phyloP scores from a whole-genome alignment of 1,140 invertebrate species.

The Sesamia nonagrioides region DNA sequence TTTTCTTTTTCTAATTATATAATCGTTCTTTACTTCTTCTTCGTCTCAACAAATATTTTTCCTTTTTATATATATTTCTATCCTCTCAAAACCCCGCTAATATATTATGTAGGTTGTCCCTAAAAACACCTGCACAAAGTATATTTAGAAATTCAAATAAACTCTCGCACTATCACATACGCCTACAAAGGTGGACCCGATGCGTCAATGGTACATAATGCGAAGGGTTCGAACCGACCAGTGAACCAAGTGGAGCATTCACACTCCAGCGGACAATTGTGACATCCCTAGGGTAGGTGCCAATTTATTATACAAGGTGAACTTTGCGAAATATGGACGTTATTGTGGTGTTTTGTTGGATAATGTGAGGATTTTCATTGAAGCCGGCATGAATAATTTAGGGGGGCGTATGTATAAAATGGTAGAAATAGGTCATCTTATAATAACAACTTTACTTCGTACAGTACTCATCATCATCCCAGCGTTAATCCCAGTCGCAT shows the following conservation, averaged over 20 bases:
- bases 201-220: conserved; percentile 24
- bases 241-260: conserved; percentile 29
- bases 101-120: too few relatives aligned
- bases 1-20: too few relatives aligned
- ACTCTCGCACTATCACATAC: neutral
- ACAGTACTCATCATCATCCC: too few relatives aligned
- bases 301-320: conserved; percentile 8
- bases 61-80: too few relatives aligned
- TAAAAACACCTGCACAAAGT: neutral
- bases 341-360: neutral
- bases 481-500: too few relatives aligned
- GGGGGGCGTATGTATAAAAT: too few relatives aligned
- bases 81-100: too few relatives aligned
- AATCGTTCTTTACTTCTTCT: too few relatives aligned
- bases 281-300: neutral
- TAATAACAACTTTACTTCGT: too few relatives aligned
- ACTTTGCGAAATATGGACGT: neutral
- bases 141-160: neutral
- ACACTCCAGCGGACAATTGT: conserved; percentile 27
- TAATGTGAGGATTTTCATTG: neutral
- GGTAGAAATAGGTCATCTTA: too few relatives aligned
- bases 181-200: neutral
- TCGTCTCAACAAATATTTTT: too few relatives aligned
- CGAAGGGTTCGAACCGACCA: conserved; percentile 6
- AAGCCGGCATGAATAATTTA: neutral